These are phyloP conservation scores for Micromesistius poutassou DNA, from an alignment of 2,797 vertebrate species.

Conservation along the genomic window DNA sequence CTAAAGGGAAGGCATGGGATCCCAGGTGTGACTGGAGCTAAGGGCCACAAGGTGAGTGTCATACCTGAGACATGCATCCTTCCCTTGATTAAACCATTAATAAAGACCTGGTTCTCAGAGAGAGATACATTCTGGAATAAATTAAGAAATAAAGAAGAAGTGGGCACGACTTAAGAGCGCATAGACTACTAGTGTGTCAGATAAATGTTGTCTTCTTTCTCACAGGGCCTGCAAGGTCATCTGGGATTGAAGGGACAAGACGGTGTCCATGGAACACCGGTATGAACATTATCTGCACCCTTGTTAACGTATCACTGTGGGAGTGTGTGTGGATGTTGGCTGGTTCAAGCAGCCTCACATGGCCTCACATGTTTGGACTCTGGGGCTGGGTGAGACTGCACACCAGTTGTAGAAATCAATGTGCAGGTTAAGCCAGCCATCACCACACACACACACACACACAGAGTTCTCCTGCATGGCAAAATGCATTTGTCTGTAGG, in stretches of 20 bases:
- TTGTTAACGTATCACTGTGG: not conserved
- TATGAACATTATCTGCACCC: conserved; percentile 42
- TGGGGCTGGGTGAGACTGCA: no score
- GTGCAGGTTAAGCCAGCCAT: no score
- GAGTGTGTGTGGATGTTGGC: not conserved
- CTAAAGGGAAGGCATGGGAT: conserved; percentile 63
- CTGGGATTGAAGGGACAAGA: conserved; percentile 64
- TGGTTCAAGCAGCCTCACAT: no score
- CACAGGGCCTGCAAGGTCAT: conserved; percentile 67
- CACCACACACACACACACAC: no score
- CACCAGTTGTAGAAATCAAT: no score
- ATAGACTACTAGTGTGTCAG: not conserved
- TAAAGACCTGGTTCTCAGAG: not conserved
- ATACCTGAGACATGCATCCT: not conserved
- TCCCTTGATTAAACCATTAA: not conserved
- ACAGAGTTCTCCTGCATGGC: no score
- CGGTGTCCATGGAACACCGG: conserved; percentile 60
- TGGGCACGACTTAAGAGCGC: not conserved
- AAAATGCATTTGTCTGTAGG: no score
- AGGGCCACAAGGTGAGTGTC: conserved; percentile 69
- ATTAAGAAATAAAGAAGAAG: not conserved
- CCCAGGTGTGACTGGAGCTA: conserved; percentile 57
- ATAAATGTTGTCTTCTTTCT: conserved; percentile 12
- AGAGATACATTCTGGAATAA: not conserved
- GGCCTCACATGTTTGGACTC: no score